Percentiles rank a stretch among this genome's conserved stretches.
These are phyloP conservation scores for Panorpa germanica DNA, from an alignment of 2,888 invertebrate species.

Conservation along the genomic window DNA sequence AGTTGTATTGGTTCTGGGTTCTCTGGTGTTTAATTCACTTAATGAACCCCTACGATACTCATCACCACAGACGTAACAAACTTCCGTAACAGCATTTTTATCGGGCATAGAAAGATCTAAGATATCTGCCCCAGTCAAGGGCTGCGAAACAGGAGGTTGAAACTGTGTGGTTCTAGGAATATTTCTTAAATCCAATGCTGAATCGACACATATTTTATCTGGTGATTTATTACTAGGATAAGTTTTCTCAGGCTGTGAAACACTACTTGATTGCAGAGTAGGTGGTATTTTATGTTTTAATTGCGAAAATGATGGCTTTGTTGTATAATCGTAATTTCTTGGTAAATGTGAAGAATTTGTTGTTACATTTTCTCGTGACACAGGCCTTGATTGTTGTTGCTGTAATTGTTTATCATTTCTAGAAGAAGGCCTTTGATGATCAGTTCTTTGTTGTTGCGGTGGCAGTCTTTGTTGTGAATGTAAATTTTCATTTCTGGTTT, in stretches of 20 bases:
- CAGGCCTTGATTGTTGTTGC: conserved; percentile 20
- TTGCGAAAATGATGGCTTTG: no score
- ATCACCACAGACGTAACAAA: conserved; percentile 80
- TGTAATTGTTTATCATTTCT: conserved; percentile 17
- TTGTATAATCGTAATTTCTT: no score
- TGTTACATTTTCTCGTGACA: conserved; percentile 20
- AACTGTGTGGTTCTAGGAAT: conserved; percentile 14
- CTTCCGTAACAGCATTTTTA: conserved; percentile 77
- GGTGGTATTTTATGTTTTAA: no score
- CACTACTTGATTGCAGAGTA: no score
- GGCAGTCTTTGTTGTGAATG: not conserved
- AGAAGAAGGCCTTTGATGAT: conserved; percentile 15
- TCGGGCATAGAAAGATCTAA: conserved; percentile 83
- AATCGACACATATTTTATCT: no score
- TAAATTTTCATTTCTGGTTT: no score
- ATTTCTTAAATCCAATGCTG: conserved; percentile 25
- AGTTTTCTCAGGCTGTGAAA: no score
- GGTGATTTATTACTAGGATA: no score
- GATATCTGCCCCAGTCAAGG: conserved; percentile 57
- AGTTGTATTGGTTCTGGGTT: conserved; percentile 31
- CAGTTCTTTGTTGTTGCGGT: conserved; percentile 8
- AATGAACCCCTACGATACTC: conserved; percentile 70
- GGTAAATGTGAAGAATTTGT: no score
- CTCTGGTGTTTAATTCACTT: conserved; percentile 42
- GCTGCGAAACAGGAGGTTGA: conserved; percentile 12